Conservation (phyloP, 2,113 vertebrate species). For the Vicugna pacos region DNA sequence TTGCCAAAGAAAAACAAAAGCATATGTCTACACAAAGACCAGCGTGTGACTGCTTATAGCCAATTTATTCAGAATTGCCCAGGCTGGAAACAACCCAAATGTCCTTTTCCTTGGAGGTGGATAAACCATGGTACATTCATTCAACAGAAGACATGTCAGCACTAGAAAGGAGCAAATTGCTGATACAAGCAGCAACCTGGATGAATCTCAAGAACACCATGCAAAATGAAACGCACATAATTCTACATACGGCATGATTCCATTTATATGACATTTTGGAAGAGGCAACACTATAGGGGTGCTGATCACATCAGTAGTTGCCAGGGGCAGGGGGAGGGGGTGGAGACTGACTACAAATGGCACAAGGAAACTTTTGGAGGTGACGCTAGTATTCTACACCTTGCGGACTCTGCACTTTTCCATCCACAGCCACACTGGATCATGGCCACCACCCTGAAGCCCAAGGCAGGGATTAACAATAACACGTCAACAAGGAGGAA, state of each 20-base stretch:
- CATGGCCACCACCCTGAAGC: neutral
- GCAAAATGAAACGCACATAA: neutral
- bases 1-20: neutral
- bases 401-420: too few relatives aligned
- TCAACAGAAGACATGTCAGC: neutral
- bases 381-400: neutral
- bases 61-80: neutral
- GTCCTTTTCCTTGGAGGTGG: neutral
- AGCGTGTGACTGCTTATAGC: neutral
- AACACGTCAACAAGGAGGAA: neutral
- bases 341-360: neutral
- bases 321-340: neutral
- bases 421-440: neutral
- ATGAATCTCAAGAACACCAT: neutral
- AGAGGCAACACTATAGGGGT: neutral
- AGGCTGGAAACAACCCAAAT: neutral
- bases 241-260: neutral
- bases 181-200: neutral
- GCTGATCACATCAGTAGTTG: neutral
- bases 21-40: neutral
- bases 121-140: neutral
- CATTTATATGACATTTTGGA: neutral
- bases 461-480: neutral
- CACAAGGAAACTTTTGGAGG: neutral
- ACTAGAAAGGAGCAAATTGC: neutral